Evolutionary conservation across 2,888 invertebrate species (phyloP), one percentile per base, ranked within the genome.

Genomic region (Drosophila bunnanda): DNA sequence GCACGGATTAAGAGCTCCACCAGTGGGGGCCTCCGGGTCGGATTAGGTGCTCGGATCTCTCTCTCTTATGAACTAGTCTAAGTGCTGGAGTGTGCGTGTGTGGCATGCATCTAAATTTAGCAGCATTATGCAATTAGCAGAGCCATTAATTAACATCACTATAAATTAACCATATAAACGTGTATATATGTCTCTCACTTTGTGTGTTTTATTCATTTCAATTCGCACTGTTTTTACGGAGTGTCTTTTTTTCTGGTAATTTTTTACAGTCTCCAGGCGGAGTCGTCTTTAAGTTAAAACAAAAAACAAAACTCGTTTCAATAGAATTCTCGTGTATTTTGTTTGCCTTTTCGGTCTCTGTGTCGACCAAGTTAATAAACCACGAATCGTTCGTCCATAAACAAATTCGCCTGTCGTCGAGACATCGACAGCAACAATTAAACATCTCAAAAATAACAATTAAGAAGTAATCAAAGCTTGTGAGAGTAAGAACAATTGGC

Each of bases 81-180:
- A n/a, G 25, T 48, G 20, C 50, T 28, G 36, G 22, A 32, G 54
- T 38, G 46, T 68, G 58, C 25, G 53, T 76, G 66, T 65, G 76
- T 59, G 69, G 81, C 82, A 79, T 84, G 81, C 79, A 78, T 62
- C 48, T 80, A 74, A 68, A 76, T 69, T 69, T 64, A 82, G 64
- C 71, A 38, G 56, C 32, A 75, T 73, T 79, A 73, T 68, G 67
- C 73, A 77, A 81, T 78, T 80, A 80, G 83, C 76, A 70, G 67
- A 74, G 48, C 70, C 76, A 78, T 86, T 82, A 77, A 78, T 83
- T 80, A 80, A 67, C 78, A 75, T 55, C 59, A 38, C 77, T 50
- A 80, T 79, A 80, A 80, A 80, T 70, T 44, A 85, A 56, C 38
- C 55, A 43, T 50, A 57, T 46, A 32, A 25, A 44, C 44, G 10